phyloP scores from a whole-genome alignment of 2,888 invertebrate species.

The Tachina lurida region DNA sequence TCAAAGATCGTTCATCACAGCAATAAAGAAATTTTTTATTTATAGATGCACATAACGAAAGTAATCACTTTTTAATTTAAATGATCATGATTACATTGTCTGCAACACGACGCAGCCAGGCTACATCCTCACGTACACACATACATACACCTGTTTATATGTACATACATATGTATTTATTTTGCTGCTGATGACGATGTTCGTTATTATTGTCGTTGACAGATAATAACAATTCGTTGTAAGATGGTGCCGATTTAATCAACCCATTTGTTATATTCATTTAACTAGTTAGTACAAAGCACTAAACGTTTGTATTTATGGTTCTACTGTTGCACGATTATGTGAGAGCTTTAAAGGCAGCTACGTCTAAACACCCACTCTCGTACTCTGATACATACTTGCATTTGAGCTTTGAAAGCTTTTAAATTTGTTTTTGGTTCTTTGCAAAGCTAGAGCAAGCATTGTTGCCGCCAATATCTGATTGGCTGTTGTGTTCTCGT shows the following conservation, averaged over 20 bases:
- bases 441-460: too few relatives aligned
- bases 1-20: slow-evolving; percentile 41
- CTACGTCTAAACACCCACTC: too few relatives aligned
- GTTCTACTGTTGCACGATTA: not conserved
- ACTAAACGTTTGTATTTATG: not conserved
- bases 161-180: too few relatives aligned
- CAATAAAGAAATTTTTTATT: slow-evolving; percentile 33
- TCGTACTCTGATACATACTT: too few relatives aligned
- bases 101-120: slow-evolving; percentile 1
- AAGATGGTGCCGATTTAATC: slow-evolving; percentile 65
- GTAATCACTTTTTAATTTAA: slow-evolving; percentile 67
- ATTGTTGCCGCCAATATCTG: too few relatives aligned
- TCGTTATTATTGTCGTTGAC: slow-evolving; percentile 45
- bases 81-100: slow-evolving; percentile 44
- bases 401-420: too few relatives aligned
- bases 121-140: not conserved
- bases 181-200: slow-evolving; percentile 43
- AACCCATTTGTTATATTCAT: slow-evolving; percentile 70
- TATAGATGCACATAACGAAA: slow-evolving; percentile 38
- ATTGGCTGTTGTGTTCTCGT: too few relatives aligned
- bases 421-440: too few relatives aligned
- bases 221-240: slow-evolving; percentile 50
- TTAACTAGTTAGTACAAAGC: slow-evolving; percentile 36
- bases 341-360: too few relatives aligned
- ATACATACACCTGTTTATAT: too few relatives aligned